Evolutionary conservation across 2,797 vertebrate species (phyloP), one percentile per base, ranked within the genome.

Genomic region (Epinephelus coioides): DNA sequence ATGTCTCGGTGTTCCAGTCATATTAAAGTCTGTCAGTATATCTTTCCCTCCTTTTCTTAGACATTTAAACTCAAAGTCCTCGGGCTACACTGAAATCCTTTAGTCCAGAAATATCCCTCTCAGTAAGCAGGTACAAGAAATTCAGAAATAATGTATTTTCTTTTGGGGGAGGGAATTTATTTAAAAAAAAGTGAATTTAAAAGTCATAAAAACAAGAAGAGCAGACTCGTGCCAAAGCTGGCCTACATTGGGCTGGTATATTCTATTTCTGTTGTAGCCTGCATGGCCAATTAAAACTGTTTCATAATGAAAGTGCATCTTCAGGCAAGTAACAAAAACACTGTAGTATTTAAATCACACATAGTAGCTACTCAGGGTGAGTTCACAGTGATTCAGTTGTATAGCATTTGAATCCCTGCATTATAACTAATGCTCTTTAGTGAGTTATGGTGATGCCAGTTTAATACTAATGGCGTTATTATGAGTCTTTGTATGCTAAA

Each of bases 301-400:
- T 67, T 67, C 14, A 55, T 54, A 46, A 27, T 59, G 8, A 13
- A 74, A 67, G 61, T 64, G 27, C 38, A 68, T 54, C 71, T 34
- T 64, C 14, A 40, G 76, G 59, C 71, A 67, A 47, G n/a, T 46
- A 13, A 54, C 34, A 54, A 2, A 64, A 56, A 53, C 18, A 56
- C 30, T 27, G 1, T 11, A 34, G 14, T 40, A 27, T 68, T 63
- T 17, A 51, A 64, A 27, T 59, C 17, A 38, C 38, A 1, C 12
- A 30, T 13, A 13, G 6, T 63, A 12, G 6, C 61, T 34, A 18
- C 17, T 47, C 6, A 49, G 4, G 23, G 25, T 47, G 30, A 40
- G 3, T 50, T 44, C 40, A 19, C 15, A 25, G 3, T 50, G n/a
- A 23, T 10, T 65, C 25, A 14, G 69, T 40, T 56, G 44, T 19